Conservation (phyloP, 2,888 invertebrate species). For the Lordiphosa andalusiaca region DNA sequence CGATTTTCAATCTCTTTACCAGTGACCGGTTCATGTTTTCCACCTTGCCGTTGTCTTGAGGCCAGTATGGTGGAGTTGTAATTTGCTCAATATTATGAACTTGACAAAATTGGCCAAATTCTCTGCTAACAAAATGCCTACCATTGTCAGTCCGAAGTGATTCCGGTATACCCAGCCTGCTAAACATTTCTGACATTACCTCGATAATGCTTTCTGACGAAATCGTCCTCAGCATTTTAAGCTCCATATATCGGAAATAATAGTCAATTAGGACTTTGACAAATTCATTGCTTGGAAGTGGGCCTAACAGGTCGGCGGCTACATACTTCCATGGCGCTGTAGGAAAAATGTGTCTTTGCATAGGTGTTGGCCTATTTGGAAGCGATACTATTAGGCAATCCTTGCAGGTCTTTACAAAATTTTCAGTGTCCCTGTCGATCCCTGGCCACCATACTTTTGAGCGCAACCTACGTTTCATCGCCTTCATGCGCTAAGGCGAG, state of each 20-base stretch:
- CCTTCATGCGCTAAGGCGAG: not conserved
- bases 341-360: slow-evolving; percentile 7
- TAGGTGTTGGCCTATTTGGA: slow-evolving; percentile 10
- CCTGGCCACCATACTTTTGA: slow-evolving; percentile 12
- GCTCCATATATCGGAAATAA: slow-evolving; percentile 9
- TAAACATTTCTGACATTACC: slow-evolving; percentile 8
- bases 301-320: slow-evolving; percentile 4
- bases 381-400: slow-evolving; percentile 10
- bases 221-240: slow-evolving; percentile 1
- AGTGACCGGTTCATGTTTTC: slow-evolving; percentile 1
- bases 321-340: slow-evolving; percentile 6
- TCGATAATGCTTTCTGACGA: slow-evolving; percentile 3
- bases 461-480: slow-evolving; percentile 3
- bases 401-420: slow-evolving; percentile 8
- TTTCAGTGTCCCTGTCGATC: slow-evolving; percentile 11
- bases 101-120: slow-evolving; percentile 1
- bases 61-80: slow-evolving; percentile 2
- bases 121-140: slow-evolving; percentile 4
- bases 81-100: slow-evolving; percentile 4
- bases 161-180: slow-evolving; percentile 2
- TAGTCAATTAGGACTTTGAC: slow-evolving; percentile 7
- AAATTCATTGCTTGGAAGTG: slow-evolving; percentile 7
- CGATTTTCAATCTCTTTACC: slow-evolving; percentile 2
- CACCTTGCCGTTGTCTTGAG: not conserved
- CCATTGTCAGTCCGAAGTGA: slow-evolving; percentile 3